Base-by-base conservation (phyloP, 1,140 invertebrate species). In the Hylaeus volcanicus region DNA sequence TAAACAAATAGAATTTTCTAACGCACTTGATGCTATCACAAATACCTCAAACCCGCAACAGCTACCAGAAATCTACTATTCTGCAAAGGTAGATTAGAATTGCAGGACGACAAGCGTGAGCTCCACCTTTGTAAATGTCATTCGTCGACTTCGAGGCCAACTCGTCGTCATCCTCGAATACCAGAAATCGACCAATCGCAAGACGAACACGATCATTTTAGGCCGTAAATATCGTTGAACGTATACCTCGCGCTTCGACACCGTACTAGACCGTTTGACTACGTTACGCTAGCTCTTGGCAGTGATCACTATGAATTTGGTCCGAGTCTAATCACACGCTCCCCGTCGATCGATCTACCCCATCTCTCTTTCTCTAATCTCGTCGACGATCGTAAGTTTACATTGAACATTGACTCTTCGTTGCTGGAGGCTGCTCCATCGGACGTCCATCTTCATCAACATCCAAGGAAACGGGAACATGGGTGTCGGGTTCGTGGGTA, bases 251-350 rank as follows among this genome's bases (percentile, higher is more conserved):
- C 51, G 11, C 9, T 11, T 9, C 51, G 51, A 11, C 51, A 11
- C 15, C 55, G 56, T 51, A 61, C 56, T 78, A 78, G 60, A 73
- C 64, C 72, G 63, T 80, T 74, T 9, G 37, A 75, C 73, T 75
- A 80, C 43, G 26, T 85, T 85, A 86, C 65, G 79, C 79, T 86
- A 85, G 68, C 72, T 82, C 45, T 53, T 75, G 84, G 84, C 84
- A 86, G 84, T 86, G 84, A 53, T 78, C 64, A 78, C 71, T 86
- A 82, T 70, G 64, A 84, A 60, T 85, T 86, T 86, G 84, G 84
- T 86, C 84, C 83, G 74, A 74, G 60, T 85, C 64, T 68, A 69
- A 75, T 80, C 74, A 71, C 75, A 65, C 39, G 78, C 72, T 73
- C 55, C 63, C 69, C 14, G 53, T 82, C 43, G 37, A 48, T 79